Evolutionary conservation across 2,888 invertebrate species (phyloP).

Genomic region (Metalampra italica): DNA sequence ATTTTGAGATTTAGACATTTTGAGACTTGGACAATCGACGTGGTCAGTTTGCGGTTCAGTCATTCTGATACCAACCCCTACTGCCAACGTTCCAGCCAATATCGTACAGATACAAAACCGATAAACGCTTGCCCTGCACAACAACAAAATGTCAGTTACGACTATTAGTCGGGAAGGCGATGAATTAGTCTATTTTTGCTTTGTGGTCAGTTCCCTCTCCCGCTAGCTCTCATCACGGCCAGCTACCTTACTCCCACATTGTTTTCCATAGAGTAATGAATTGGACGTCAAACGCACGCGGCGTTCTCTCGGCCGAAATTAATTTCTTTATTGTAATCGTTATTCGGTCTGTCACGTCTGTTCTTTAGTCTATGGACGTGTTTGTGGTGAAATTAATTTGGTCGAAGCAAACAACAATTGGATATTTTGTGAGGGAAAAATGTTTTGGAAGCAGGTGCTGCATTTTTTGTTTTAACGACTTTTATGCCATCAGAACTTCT

Average conservation of each 20-base stretch:
- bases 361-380: neutral
- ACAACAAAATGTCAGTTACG: no score
- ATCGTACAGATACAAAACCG: no score
- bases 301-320: slow-evolving; percentile 31
- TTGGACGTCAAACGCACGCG: slow-evolving; percentile 40
- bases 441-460: slow-evolving; percentile 4
- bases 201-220: neutral
- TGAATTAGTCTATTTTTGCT: no score
- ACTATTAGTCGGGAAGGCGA: no score
- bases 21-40: no score
- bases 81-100: no score
- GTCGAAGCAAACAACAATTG: neutral
- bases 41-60: no score
- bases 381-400: slow-evolving; percentile 3
- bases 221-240: slow-evolving; percentile 1
- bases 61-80: no score
- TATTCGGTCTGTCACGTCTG: slow-evolving; percentile 10
- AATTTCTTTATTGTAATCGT: slow-evolving; percentile 35
- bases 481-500: no score
- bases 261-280: slow-evolving; percentile 43
- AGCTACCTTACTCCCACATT: slow-evolving; percentile 9
- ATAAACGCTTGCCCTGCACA: no score
- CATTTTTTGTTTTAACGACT: no score
- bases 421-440: slow-evolving; percentile 5
- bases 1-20: no score